phyloP scores from a whole-genome alignment of 1,140 invertebrate species.

The Zaprionus ghesquierei region DNA sequence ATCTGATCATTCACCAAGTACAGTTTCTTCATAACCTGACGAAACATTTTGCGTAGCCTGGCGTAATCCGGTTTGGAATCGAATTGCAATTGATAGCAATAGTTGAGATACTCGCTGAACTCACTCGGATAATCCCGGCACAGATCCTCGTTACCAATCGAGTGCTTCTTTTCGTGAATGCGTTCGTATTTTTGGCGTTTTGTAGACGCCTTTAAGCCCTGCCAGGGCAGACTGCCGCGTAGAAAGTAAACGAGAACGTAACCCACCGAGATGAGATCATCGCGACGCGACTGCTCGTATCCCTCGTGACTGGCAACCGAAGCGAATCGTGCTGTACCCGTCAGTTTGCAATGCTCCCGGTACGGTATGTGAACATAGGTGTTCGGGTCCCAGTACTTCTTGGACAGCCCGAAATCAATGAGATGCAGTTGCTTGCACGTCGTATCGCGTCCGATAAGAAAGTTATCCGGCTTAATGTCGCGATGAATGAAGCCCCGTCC shows the following conservation, averaged over 20 bases:
- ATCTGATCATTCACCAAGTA: slow-evolving; percentile 99
- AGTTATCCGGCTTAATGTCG: slow-evolving; percentile 98
- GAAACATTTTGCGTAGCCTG: slow-evolving; percentile 96
- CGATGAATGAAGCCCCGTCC: slow-evolving; percentile 97
- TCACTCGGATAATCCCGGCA: slow-evolving; percentile 97
- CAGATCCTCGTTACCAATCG: slow-evolving; percentile 94
- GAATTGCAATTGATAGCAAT: slow-evolving; percentile 95
- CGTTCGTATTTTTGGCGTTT: slow-evolving; percentile 98
- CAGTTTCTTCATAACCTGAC: slow-evolving; percentile 87
- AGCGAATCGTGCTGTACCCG: slow-evolving; percentile 97
- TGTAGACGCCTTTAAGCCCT: slow-evolving; percentile 94
- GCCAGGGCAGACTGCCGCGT: slow-evolving; percentile 96
- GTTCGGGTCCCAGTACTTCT: slow-evolving; percentile 95
- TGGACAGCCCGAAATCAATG: slow-evolving; percentile 98
- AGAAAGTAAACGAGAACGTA: slow-evolving; percentile 98
- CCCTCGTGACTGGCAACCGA: slow-evolving; percentile 97
- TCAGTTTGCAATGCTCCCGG: slow-evolving; percentile 97
- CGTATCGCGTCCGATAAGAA: slow-evolving; percentile 97
- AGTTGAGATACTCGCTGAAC: slow-evolving; percentile 98
- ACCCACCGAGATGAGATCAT: slow-evolving; percentile 97
- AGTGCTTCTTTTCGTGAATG: slow-evolving; percentile 98
- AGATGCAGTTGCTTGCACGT: slow-evolving; percentile 96
- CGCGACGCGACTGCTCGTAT: slow-evolving; percentile 93
- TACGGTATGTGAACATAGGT: slow-evolving; percentile 94
- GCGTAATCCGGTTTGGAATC: slow-evolving; percentile 98